Evolutionary conservation across 2,113 vertebrate species (phyloP).

Genomic region (Otolemur garnettii): DNA sequence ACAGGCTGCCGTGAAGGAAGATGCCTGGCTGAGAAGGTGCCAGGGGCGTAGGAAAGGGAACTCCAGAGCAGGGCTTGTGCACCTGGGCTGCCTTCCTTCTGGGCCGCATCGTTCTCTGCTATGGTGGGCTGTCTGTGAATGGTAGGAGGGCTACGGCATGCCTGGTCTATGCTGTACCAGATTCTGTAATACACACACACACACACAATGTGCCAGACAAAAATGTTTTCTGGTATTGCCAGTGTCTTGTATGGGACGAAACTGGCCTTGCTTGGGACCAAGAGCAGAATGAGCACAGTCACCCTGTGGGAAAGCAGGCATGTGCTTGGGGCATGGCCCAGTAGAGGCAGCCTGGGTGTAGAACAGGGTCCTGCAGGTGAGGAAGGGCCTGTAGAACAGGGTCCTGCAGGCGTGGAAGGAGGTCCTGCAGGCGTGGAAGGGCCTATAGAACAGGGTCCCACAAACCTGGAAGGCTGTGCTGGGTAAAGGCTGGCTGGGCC

Average conservation of each 20-base stretch:
- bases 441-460: too few relatives aligned
- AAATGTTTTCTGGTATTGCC: neutral
- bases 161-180: neutral
- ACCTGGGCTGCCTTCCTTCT: fast-evolving
- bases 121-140: neutral
- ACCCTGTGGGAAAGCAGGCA: fast-evolving
- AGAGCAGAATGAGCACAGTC: too few relatives aligned
- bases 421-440: too few relatives aligned
- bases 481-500: too few relatives aligned
- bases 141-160: too few relatives aligned
- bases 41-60: too few relatives aligned
- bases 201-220: neutral
- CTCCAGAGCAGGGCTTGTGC: too few relatives aligned
- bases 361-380: fast-evolving
- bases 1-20: neutral
- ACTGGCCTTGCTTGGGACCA: too few relatives aligned
- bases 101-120: neutral
- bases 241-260: fast-evolving
- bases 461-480: neutral
- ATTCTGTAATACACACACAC: fast-evolving
- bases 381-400: too few relatives aligned
- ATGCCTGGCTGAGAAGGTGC: fast-evolving
- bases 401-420: too few relatives aligned
- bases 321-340: too few relatives aligned
- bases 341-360: neutral